Evolutionary conservation across 2,113 vertebrate genomes (phyloP).

Genomic region (Girardinichthys multiradiatus): DNA sequence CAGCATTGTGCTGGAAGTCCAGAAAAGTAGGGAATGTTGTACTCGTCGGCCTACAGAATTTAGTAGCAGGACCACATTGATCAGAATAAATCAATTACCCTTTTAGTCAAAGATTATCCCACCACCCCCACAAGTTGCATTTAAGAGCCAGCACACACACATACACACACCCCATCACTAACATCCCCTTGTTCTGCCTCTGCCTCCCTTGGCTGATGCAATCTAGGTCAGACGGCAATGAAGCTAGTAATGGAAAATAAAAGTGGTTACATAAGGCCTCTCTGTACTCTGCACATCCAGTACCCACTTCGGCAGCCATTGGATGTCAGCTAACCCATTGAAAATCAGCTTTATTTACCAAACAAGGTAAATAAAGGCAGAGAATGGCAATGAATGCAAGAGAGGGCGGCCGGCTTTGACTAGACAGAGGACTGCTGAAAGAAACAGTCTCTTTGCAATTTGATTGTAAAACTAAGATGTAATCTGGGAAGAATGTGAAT

Average conservation of each 20-base stretch:
- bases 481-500: no score
- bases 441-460: slow-evolving; percentile 11
- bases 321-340: slow-evolving; percentile 62
- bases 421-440: not conserved
- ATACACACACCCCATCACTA: slow-evolving; percentile 51
- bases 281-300: slow-evolving; percentile 67
- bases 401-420: slow-evolving; percentile 12
- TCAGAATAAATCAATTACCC: slow-evolving; percentile 64
- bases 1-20: no score
- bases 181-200: slow-evolving; percentile 76
- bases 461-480: no score
- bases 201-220: slow-evolving; percentile 76
- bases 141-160: slow-evolving; percentile 5
- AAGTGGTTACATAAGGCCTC: slow-evolving; percentile 81
- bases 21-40: no score
- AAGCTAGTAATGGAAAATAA: slow-evolving; percentile 81
- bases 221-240: slow-evolving; percentile 82
- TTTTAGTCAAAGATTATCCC: slow-evolving; percentile 58
- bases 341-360: slow-evolving; percentile 74
- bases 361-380: slow-evolving; percentile 52
- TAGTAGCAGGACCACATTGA: slow-evolving; percentile 64
- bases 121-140: slow-evolving; percentile 17
- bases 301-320: slow-evolving; percentile 67
- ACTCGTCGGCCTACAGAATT: slow-evolving; percentile 62
- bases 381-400: slow-evolving; percentile 36